Base-by-base conservation (phyloP, 2,113 vertebrate species). In the Elachura formosa region DNA sequence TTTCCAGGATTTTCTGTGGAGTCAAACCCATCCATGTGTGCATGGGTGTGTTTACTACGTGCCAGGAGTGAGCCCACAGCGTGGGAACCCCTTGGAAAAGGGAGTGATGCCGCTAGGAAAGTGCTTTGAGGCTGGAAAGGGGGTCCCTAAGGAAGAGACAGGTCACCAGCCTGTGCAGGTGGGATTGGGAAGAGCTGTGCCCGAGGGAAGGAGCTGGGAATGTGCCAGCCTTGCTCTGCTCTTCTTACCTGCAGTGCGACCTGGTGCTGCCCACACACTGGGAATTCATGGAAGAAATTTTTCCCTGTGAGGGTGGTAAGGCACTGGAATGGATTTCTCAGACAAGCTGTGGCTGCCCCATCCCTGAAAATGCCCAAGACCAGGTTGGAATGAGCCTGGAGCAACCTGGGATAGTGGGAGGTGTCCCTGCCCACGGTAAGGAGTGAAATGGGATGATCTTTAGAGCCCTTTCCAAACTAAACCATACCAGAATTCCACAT, bases 21-120 rank as follows among this genome's bases (percentile, higher is more conserved):
- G 74, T 46, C 77, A 4, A 4, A 23, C 1, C 4, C 45, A 26
- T 18, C 45, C 0, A 0, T 14, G 68, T 2, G 40, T 2, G 4
- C 52, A 36, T 0, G 5, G 52, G 16, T 4, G 62, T 34, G 10
- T 62, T 81, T 58, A 28, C 59, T 68, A 22, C 0, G 5, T 4
- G 78, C 64, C 54, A 24, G n/a, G 67, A 87, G 69, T 0, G 34
- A 52, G 38, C 34, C 64, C 36, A 6, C 5, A 3, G 61, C 4
- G 3, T 40, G 38, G 86, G 52, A 82, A 22, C 45, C 31, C 31
- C 51, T 38, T 3, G 54, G 21, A 2, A 54, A 45, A 58, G 38
- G 64, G 34, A 45, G 4, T 20, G 46, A 72, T 68, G 38, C 58
- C 3, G 1, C 25, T 5, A 17, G 41, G 40, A 14, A 40, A n/a